These are phyloP conservation scores for Cordilura impudica DNA, from an alignment of 2,888 invertebrate species.

Conservation along the genomic window DNA sequence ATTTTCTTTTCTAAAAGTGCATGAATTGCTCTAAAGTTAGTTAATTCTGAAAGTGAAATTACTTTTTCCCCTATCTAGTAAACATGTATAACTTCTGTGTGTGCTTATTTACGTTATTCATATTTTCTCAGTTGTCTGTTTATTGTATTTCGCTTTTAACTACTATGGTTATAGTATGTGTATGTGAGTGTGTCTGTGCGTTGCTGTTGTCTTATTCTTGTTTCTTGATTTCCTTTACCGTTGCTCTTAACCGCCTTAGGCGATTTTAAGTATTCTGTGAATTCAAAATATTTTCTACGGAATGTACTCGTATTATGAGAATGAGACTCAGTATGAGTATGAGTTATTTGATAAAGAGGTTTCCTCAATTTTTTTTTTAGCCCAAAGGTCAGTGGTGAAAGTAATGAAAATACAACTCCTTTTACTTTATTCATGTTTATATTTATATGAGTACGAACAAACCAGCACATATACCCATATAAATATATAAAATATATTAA, in stretches of 20 bases:
- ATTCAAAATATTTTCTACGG: conserved; percentile 38
- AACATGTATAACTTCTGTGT: background rate
- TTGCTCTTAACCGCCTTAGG: conserved; percentile 44
- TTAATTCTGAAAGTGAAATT: no score
- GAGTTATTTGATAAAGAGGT: conserved; percentile 28
- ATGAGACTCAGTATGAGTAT: conserved; percentile 9
- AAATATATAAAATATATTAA: background rate
- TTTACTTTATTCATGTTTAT: conserved; percentile 41
- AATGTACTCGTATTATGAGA: background rate
- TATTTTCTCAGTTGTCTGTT: conserved; percentile 54
- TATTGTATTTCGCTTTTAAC: conserved; percentile 51
- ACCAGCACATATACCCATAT: background rate
- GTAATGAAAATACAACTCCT: conserved; percentile 60
- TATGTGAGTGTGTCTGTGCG: conserved; percentile 7
- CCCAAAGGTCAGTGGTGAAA: conserved; percentile 62
- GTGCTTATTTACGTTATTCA: conserved; percentile 31
- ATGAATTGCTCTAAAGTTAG: no score
- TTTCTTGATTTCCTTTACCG: conserved; percentile 62
- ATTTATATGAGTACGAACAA: background rate
- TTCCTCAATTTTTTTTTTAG: conserved; percentile 41
- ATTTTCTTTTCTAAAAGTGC: no score
- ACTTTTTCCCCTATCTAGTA: background rate
- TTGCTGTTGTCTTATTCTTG: conserved; percentile 42
- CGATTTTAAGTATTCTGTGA: conserved; percentile 57
- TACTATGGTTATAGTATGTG: conserved; percentile 17